phyloP scores from a whole-genome alignment of 2,797 vertebrate genomes.

The Hybognathus amarus region DNA sequence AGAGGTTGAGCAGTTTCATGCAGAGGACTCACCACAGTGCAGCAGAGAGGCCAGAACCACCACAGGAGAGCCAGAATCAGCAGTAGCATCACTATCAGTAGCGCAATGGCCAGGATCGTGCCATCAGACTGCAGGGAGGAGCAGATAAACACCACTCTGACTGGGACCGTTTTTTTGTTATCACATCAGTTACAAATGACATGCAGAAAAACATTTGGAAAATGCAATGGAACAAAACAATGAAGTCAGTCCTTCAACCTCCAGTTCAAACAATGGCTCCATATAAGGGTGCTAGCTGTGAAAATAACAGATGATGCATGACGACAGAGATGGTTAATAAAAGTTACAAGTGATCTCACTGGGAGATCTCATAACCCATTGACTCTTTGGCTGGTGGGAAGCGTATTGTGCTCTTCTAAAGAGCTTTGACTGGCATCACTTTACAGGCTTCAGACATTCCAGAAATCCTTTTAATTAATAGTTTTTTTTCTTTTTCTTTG shows the following conservation, averaged over 20 bases:
- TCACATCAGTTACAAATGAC: conserved; percentile 13
- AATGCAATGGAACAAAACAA: not conserved
- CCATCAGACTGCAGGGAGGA: conserved; percentile 86
- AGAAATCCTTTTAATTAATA: not conserved
- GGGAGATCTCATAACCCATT: conserved; percentile 5
- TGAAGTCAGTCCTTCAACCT: conserved; percentile 15
- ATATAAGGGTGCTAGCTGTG: conserved; percentile 1
- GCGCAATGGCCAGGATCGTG: conserved; percentile 91
- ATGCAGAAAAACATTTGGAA: conserved; percentile 7
- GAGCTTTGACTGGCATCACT: not conserved
- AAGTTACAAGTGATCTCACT: not conserved
- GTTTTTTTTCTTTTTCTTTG: not conserved
- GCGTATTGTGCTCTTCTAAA: not conserved
- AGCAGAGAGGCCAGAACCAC: conserved; percentile 99
- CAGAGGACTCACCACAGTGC: conserved; percentile 91
- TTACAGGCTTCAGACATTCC: conserved; percentile 11
- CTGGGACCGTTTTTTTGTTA: not conserved
- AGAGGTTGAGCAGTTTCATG: not conserved
- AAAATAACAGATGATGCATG: conserved; percentile 18
- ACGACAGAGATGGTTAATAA: conserved; percentile 10
- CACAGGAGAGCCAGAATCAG: conserved; percentile 90
- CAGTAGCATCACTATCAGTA: conserved; percentile 95
- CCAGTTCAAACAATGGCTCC: conserved; percentile 5
- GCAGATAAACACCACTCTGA: conserved; percentile 26
- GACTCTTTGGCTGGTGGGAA: conserved; percentile 21